Percentiles rank a stretch among this genome's conserved stretches.
Conservation (phyloP, 2,888 invertebrate genomes). For the Metacarcinus magister region DNA sequence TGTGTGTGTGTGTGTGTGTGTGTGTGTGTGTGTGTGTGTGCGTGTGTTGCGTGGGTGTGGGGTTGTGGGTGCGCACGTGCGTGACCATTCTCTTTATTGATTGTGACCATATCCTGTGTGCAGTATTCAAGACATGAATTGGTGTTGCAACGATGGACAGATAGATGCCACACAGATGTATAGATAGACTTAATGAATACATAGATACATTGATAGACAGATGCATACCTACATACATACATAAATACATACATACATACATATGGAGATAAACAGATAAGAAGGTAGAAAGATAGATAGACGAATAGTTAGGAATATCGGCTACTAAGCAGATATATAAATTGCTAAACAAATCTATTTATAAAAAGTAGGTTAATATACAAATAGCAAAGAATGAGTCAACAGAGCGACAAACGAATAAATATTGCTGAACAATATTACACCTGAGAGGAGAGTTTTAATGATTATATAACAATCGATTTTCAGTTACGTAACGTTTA, state of each 20-base stretch:
- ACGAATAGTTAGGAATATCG: neutral
- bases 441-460: neutral
- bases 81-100: neutral
- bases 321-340: no score
- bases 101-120: conserved; percentile 45
- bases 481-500: neutral
- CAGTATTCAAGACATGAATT: neutral
- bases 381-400: neutral
- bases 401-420: no score
- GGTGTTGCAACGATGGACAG: neutral
- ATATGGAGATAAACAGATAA: neutral
- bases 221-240: neutral
- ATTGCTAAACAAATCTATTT: neutral
- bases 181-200: neutral
- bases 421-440: no score
- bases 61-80: conserved; percentile 29
- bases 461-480: neutral
- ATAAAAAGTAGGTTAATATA: neutral
- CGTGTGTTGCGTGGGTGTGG: neutral
- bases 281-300: neutral
- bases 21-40: neutral
- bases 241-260: neutral
- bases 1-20: conserved; percentile 1
- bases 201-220: no score
- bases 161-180: neutral